phyloP scores from a whole-genome alignment of 2,888 invertebrate genomes.

The Hypercompe scribonia region DNA sequence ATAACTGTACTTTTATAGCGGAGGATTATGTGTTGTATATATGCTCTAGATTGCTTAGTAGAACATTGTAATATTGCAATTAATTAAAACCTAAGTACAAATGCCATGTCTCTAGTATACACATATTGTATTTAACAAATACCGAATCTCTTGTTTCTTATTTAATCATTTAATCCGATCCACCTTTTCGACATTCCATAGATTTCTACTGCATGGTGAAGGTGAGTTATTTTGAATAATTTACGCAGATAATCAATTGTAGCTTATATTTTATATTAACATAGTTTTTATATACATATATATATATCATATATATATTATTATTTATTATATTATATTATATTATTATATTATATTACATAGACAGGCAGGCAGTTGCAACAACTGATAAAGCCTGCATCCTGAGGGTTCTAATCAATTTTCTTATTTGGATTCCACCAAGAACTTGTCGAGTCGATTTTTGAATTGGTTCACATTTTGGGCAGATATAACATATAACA shows the following conservation, averaged over 20 bases:
- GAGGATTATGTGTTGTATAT: slow-evolving; percentile 22
- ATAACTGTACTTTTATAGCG: slow-evolving; percentile 27
- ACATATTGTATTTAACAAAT: slow-evolving; percentile 1
- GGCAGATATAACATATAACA: too few relatives aligned
- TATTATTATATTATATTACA: too few relatives aligned
- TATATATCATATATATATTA: too few relatives aligned
- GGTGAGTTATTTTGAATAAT: slow-evolving; percentile 34
- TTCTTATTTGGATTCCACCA: too few relatives aligned
- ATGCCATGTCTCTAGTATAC: slow-evolving; percentile 23
- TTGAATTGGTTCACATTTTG: too few relatives aligned
- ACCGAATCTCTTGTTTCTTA: not conserved
- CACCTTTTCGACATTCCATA: not conserved
- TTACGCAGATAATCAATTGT: not conserved
- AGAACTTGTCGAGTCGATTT: too few relatives aligned
- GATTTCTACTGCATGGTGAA: slow-evolving; percentile 20
- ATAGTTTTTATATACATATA: too few relatives aligned
- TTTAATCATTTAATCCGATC: not conserved
- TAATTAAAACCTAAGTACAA: slow-evolving; percentile 29
- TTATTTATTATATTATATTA: too few relatives aligned
- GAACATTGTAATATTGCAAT: slow-evolving; percentile 19
- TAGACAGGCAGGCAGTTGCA: too few relatives aligned
- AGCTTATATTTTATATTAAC: not conserved
- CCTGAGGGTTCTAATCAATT: too few relatives aligned
- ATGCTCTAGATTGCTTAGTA: slow-evolving; percentile 41
- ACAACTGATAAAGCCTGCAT: too few relatives aligned